Evolutionary conservation across 2,797 vertebrate species (phyloP), one percentile per base, ranked within the genome.

Genomic region (Euthynnus affinis): DNA sequence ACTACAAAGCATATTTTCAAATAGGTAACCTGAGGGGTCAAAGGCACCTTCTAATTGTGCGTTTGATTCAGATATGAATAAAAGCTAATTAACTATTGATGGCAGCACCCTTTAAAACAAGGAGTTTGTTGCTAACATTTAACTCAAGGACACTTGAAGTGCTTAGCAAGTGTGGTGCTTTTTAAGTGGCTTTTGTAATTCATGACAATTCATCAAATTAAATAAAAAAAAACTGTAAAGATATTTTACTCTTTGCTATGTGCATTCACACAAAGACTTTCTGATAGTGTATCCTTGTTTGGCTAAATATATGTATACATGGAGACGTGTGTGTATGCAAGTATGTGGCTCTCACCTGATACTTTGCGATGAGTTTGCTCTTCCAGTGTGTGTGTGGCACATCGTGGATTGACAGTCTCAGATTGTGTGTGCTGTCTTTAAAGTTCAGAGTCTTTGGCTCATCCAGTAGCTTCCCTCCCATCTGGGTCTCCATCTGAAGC

Each of bases 401-500:
- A 2, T 99, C 98, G 0, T 99, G 98, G 85, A 99, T 95, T 0
- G 98, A 99, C 67, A 99, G 94, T 85, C 98, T 97, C 84, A 99
- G 96, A 87, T 99, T 99, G 89, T 99, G 97, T 78, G 96, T 97
- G 91, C 98, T 99, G 93, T 98, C 98, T 93, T 99, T 99, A 91
- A 99, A 99, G 94, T 97, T 96, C 87, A 99, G 95, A 72, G 96
- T 96, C 94, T 99, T 99, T 79, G 98, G 98, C 88, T 99, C 98
- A 72, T 99, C 98, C 88, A 99, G 91, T 70, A 99, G 96, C 88
- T 98, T 98, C 58, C 98, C 98, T 0, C 98, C 98, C 96, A 98
- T 97, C 93, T 99, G 98, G 63, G 95, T 96, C 94, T 99, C 98
- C 63, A 99, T 96, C 91, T 99, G 98, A 85, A 99, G 93, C 71